Base-by-base conservation (phyloP, 2,113 vertebrate species). In the Peromyscus maniculatus region DNA sequence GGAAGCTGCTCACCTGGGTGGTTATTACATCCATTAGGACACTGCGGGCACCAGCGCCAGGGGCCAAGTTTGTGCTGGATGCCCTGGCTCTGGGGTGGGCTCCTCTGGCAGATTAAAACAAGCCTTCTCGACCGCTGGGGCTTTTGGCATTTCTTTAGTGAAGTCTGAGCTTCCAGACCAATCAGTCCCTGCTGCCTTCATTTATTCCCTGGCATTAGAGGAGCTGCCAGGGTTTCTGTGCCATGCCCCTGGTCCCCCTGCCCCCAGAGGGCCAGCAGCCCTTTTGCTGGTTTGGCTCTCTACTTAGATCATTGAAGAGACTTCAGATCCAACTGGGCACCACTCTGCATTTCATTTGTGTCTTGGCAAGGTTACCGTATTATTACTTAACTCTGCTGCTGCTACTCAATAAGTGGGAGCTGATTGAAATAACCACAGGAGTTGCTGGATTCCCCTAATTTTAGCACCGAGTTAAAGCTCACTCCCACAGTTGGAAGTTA, bases 361-460 rank as follows among this genome's bases (percentile, higher is more conserved):
- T 94, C 98, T 98, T 98, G 98, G 98, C 97, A 95, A 97, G 97
- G 91, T 97, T 97, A 97, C 94, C 94, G 13, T 98, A 90, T 97
- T 96, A 98, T 98, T 98, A 98, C 98, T 97, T 97, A 97, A 97
- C 98, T 97, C 91, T 94, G 96, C 98, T 74, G 96, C 97, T 95
- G 95, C 97, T 97, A 93, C 97, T 97, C 97, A 97, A 97, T 97
- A 98, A 98, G 96, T 97, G 92, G 97, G 94, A 97, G 96, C 98
- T 98, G 98, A 98, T 98, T 96, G 98, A 97, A 98, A 97, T 98
- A 98, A 98, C 98, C 97, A 97, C 97, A 96, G 98, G 97, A 98
- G 97, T 96, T 97, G 79, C 97, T 96, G 95, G 97, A 97, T 96
- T 97, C 94, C 96, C 98, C 96, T 98, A 98, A 98, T 97, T 98